These are phyloP conservation scores for Hirundo rustica DNA, from an alignment of 2,797 vertebrate species.

Conservation along the genomic window DNA sequence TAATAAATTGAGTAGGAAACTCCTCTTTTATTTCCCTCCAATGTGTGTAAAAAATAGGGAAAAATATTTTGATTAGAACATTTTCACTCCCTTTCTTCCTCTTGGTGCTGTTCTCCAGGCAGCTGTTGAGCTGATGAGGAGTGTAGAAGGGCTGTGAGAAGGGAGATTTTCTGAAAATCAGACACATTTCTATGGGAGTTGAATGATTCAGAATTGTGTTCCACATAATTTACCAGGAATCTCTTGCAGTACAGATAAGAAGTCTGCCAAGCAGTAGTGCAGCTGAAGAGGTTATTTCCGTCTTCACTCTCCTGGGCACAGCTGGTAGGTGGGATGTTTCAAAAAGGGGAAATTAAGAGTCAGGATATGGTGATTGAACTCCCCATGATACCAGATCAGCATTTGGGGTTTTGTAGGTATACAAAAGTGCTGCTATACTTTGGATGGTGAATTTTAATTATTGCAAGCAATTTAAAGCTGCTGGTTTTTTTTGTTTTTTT, in stretches of 20 bases:
- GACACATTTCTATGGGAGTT: background rate
- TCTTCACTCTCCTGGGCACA: slow-evolving; percentile 18
- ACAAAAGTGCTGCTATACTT: background rate
- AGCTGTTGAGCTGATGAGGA: slow-evolving; percentile 26
- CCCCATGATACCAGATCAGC: background rate
- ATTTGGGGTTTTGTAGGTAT: background rate
- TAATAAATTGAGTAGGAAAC: slow-evolving; percentile 6
- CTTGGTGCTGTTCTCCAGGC: background rate
- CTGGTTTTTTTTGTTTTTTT: background rate
- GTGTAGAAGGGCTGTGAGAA: slow-evolving; percentile 7
- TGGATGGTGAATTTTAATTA: background rate
- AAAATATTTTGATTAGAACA: slow-evolving; percentile 45
- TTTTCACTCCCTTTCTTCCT: slow-evolving; percentile 6
- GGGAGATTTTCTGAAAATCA: slow-evolving; percentile 17
- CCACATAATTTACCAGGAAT: slow-evolving; percentile 7
- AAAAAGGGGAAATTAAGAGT: slow-evolving; percentile 31
- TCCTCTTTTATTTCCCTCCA: slow-evolving; percentile 19
- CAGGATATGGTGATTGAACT: background rate
- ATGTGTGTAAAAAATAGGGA: background rate
- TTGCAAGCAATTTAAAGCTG: background rate
- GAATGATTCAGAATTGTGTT: slow-evolving; percentile 35
- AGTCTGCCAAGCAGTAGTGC: slow-evolving; percentile 25
- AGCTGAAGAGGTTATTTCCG: slow-evolving; percentile 48
- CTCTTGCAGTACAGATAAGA: background rate
- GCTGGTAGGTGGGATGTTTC: slow-evolving; percentile 34